Conservation (phyloP, 2,888 invertebrate species). For the Dasypogon diadema region DNA sequence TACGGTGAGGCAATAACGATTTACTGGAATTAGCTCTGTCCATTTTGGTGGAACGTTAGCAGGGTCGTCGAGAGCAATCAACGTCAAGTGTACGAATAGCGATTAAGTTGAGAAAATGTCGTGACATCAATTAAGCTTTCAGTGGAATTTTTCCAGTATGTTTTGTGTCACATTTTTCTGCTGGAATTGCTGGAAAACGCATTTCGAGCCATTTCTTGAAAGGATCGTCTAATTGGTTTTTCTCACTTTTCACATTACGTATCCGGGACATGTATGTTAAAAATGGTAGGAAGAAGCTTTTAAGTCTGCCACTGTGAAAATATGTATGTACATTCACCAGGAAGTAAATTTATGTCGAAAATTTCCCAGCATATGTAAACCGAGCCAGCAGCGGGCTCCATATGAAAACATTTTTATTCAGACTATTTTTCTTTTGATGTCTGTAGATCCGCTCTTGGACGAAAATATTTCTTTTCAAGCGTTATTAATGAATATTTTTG, state of each 20-base stretch:
- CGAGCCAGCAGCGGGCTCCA: not conserved
- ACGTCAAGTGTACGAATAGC: not conserved
- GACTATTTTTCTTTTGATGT: not conserved
- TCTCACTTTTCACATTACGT: not conserved
- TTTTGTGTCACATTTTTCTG: not conserved
- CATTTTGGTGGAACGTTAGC: not conserved
- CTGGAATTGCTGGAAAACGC: not conserved
- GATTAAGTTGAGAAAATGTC: not conserved
- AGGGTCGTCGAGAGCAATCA: not conserved
- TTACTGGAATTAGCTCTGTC: not conserved
- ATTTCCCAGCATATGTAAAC: not conserved
- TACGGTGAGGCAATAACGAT: not conserved
- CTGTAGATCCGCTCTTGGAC: not conserved
- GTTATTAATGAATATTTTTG: not conserved
- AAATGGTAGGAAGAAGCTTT: not conserved
- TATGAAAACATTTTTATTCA: not conserved
- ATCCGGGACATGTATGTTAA: not conserved
- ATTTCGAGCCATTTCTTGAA: not conserved
- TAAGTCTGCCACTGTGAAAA: not conserved
- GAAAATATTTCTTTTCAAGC: not conserved
- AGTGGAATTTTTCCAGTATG: not conserved
- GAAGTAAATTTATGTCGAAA: not conserved
- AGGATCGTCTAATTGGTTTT: not conserved
- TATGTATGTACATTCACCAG: not conserved
- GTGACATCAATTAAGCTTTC: not conserved